Evolutionary conservation across 1,140 invertebrate species (phyloP), one percentile per base, ranked within the genome.

Genomic region (Holotrichia oblita): DNA sequence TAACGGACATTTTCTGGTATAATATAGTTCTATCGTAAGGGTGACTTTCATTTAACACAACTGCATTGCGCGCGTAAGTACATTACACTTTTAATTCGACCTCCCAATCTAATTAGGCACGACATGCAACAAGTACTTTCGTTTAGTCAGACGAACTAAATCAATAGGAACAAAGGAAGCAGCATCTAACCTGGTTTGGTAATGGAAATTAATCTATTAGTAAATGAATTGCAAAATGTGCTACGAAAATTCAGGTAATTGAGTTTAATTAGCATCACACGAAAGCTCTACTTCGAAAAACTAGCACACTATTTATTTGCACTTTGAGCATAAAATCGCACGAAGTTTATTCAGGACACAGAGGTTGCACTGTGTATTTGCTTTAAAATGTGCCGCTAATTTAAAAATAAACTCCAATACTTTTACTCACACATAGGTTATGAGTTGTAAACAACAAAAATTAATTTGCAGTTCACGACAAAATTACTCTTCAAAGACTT

Each of bases 111-210:
- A 69, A 69, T 69, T 69, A 69, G 61, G 8, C 17, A 22, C 61
- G 22, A 14, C 61, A 69, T 69, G 61, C 61, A 69, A 69, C 61
- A 69, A 69, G 61, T 69, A 69, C 61, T 69, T 69, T 69, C 61
- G 61, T 69, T 69, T 34, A 69, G 27, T 27, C 61, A 10, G 61
- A 22, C 61, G 61, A 69, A 22, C 17, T 69, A 69, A 69, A 69
- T 69, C 61, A 69, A 69, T 69, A 69, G 22, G 17, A 22, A 69
- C 61, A 69, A 69, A 69, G 61, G 61, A 69, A 69, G 61, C 22
- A 24, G 61, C 6, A 69, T 14, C 22, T 69, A 69, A 69, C 61
- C 61, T 34, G 12, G 22, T 24, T 69, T 34, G 61, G 61, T 69
- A 69, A 69, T 69, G 27, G 22, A 34, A 69, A 69, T 69, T 69